Evolutionary conservation across 2,888 invertebrate species (phyloP).

Genomic region (Drosophila peninsularis): DNA sequence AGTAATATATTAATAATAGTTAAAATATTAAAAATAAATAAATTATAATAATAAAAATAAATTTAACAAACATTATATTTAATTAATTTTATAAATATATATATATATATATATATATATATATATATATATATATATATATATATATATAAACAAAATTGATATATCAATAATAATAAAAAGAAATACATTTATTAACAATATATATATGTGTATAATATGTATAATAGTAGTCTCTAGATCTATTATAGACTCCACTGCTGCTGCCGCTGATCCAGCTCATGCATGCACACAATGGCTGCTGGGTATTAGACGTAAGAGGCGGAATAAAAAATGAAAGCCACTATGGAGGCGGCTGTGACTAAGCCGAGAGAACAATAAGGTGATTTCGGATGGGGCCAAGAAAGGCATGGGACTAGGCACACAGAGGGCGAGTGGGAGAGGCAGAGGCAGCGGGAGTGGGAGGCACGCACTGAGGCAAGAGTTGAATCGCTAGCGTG

Average conservation of each 20-base stretch:
- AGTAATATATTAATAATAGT: no score
- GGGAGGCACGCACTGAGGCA: conserved; percentile 25
- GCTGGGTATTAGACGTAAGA: not conserved
- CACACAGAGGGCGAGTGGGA: not conserved
- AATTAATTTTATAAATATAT: no score
- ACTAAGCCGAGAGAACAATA: conserved; percentile 60
- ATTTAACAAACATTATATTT: no score
- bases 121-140: no score
- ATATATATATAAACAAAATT: no score
- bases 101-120: no score
- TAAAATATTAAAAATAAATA: no score
- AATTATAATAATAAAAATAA: no score
- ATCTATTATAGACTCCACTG: not conserved
- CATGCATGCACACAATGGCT: not conserved
- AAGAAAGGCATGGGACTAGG: conserved; percentile 21
- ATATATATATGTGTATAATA: no score
- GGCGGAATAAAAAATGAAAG: conserved; percentile 31
- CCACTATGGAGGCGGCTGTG: conserved; percentile 27
- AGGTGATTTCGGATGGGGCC: conserved; percentile 57
- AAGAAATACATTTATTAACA: no score
- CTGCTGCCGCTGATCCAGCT: not conserved
- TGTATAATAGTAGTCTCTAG: not conserved
- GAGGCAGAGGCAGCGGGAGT: not conserved
- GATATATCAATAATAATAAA: no score
- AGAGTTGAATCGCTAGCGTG: conserved; percentile 70